Conservation (phyloP, 2,888 invertebrate genomes). For the Choreutis nemorana region DNA sequence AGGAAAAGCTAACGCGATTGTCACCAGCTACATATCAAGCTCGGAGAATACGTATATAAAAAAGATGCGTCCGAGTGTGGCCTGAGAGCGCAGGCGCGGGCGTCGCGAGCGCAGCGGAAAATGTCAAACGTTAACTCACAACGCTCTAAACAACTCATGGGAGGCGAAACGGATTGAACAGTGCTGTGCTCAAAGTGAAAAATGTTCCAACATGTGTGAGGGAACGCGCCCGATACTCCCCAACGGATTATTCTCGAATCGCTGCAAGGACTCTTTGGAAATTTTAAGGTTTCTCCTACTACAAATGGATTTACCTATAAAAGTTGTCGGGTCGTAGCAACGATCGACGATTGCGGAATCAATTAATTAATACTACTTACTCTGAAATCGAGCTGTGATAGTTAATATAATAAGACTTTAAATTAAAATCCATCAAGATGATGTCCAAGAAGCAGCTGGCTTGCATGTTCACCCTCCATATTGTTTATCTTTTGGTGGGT, state of each 20-base stretch:
- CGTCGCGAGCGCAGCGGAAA: no score
- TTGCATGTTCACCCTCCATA: slow-evolving; percentile 76
- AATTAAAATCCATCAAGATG: slow-evolving; percentile 53
- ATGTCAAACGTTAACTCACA: no score
- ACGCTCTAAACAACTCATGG: no score
- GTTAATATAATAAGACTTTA: slow-evolving; percentile 11
- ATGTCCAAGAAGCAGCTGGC: slow-evolving; percentile 86
- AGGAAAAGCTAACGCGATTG: slow-evolving; percentile 50
- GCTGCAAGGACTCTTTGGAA: slow-evolving; percentile 22
- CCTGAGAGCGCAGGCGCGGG: slow-evolving; percentile 38
- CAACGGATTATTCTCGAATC: slow-evolving; percentile 20
- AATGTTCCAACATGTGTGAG: no score
- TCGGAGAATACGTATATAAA: slow-evolving; percentile 55
- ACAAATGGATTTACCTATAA: slow-evolving; percentile 19
- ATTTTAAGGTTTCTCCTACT: slow-evolving; percentile 23
- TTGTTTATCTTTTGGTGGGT: slow-evolving; percentile 80
- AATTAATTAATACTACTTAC: no score
- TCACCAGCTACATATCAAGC: slow-evolving; percentile 55
- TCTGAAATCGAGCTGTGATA: no score
- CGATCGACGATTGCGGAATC: no score
- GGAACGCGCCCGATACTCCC: no score
- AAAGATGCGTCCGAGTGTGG: slow-evolving; percentile 37
- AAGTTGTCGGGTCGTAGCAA: no score
- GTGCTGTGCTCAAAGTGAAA: no score
- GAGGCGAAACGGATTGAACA: no score